These are phyloP conservation scores for Danio jaintianensis DNA, from an alignment of 2,797 vertebrate species.

Conservation along the genomic window DNA sequence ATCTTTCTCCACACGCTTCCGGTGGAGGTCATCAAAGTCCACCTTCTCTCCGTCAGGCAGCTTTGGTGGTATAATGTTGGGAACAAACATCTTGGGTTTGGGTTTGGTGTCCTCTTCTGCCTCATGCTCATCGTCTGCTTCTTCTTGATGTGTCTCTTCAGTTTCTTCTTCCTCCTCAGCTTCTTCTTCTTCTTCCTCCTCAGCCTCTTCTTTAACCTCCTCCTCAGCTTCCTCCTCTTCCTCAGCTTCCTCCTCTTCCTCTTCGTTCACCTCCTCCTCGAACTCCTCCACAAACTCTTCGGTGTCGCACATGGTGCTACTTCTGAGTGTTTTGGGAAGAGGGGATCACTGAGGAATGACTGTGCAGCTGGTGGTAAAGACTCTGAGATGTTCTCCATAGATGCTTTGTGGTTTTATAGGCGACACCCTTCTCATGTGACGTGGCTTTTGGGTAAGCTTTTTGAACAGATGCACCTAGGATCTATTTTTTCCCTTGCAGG, in stretches of 20 bases:
- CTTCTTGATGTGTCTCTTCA: constrained; percentile 46
- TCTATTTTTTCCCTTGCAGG: constrained; percentile 80
- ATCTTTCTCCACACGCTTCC: constrained; percentile 83
- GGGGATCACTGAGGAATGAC: constrained; percentile 25
- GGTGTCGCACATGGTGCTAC: constrained; percentile 76
- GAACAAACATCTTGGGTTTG: constrained; percentile 73
- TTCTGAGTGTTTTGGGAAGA: constrained; percentile 36
- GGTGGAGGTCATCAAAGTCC: constrained; percentile 84
- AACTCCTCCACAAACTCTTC: constrained; percentile 76
- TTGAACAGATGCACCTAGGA: constrained; percentile 75
- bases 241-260: constrained; percentile 2
- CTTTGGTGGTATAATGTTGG: constrained; percentile 80
- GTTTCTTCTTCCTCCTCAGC: constrained; percentile 54
- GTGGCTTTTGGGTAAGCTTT: constrained; percentile 60
- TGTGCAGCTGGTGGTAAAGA: constrained; percentile 57
- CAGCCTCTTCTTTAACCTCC: constrained; percentile 45
- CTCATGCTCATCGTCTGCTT: constrained; percentile 53
- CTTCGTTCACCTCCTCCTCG: constrained; percentile 54
- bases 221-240: constrained; percentile 26
- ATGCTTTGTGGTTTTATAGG: constrained; percentile 70
- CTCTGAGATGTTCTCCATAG: constrained; percentile 50
- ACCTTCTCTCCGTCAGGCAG: constrained; percentile 83
- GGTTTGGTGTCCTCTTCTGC: constrained; percentile 70
- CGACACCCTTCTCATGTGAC: constrained; percentile 71
- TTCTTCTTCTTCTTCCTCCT: constrained; percentile 32